Evolutionary conservation across 2,113 vertebrate genomes (phyloP).

Genomic region (Eulemur rufifrons): DNA sequence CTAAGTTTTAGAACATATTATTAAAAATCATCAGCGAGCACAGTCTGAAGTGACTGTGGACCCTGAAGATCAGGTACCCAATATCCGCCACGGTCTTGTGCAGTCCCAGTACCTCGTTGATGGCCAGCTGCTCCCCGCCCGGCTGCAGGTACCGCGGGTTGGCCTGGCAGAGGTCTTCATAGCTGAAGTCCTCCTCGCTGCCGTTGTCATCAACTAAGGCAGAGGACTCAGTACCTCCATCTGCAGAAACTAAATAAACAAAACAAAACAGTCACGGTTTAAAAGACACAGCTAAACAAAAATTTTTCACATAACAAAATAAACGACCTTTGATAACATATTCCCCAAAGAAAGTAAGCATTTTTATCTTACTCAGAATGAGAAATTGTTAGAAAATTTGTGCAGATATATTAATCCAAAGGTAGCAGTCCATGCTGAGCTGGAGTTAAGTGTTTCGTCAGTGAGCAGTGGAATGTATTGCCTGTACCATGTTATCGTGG

Average conservation of each 20-base stretch:
- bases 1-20: neutral
- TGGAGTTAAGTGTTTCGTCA: rapidly evolving
- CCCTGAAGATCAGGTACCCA: neutral
- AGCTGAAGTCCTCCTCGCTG: slow-evolving; percentile 96
- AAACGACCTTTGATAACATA: neutral
- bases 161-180: slow-evolving; percentile 91
- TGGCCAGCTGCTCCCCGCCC: slow-evolving; percentile 93
- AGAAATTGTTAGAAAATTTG: neutral
- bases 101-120: slow-evolving; percentile 90
- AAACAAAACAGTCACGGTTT: neutral
- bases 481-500: neutral
- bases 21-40: neutral
- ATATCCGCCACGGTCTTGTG: rapidly evolving
- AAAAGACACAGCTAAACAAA: neutral
- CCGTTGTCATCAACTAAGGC: slow-evolving; percentile 93
- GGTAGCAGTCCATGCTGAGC: neutral
- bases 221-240: slow-evolving; percentile 87
- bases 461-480: neutral
- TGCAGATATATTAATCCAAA: neutral
- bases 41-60: neutral
- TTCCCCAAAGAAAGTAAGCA: neutral
- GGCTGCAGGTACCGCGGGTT: slow-evolving; percentile 93
- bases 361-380: neutral
- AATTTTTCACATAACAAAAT: neutral
- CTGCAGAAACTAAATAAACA: slow-evolving; percentile 84